Evolutionary conservation across 2,888 invertebrate species (phyloP), one percentile per base, ranked within the genome.

Genomic region (Candidula unifasciata): DNA sequence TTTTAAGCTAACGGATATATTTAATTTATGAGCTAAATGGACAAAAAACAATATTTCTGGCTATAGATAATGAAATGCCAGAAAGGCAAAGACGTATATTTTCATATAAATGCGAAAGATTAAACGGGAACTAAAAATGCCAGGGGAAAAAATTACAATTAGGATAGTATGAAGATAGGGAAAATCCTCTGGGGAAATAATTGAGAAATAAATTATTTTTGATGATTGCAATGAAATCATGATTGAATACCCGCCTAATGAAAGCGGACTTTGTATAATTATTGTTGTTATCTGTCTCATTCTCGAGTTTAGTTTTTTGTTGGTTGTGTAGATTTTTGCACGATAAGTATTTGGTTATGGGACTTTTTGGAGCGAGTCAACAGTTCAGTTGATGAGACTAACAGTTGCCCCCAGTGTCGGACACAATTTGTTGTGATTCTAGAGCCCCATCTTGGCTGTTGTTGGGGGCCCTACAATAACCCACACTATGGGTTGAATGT

Each of bases 151-250:
- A 37, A 71, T 3, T 24, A 37, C 37, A 71, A 71, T 71, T 71
- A 35, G 37, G 35, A 24, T 71, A 71, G 37, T 21, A 37, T 35
- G 24, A 35, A 71, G 35, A 5, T 44, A 44, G n/a, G 35, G 24
- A 71, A 52, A 27, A 27, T 52, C 8, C 54, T 8, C n/a, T 52
- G 1, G 35, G 33, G 37, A 74, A 74, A 13, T 35, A 52, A 35
- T 74, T 74, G 16, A 13, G n/a, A 27, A 44, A 37, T 13, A 77
- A 60, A 57, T 57, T 27, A 77, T 77, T 77, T 57, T 60, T 30
- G 60, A 66, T 37, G 37, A 64, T 69, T 37, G 66, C 80, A 68
- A 80, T 69, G 69, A 68, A 80, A 80, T 80, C 54, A 80, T 80
- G 80, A 80, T 80, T 80, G 80, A 80, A 54, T 44, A 33, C 54